Conservation (phyloP, 2,888 invertebrate species). For the Tortrix viridana region DNA sequence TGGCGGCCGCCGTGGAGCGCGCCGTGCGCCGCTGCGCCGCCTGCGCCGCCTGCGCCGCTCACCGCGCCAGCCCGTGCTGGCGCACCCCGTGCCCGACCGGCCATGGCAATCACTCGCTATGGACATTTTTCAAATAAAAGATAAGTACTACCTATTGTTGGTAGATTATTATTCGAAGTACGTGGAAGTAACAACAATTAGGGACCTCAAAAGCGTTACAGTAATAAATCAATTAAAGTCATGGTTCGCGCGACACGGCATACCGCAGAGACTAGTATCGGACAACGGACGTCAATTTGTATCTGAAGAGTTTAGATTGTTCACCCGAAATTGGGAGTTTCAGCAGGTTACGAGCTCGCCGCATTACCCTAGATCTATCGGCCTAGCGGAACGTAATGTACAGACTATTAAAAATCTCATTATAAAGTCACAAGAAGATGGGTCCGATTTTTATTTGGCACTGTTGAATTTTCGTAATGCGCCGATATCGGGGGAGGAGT, state of each 20-base stretch:
- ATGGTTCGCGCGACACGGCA: slow-evolving; percentile 23
- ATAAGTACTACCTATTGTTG: not conserved
- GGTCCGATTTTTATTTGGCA: slow-evolving; percentile 37
- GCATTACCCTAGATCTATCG: slow-evolving; percentile 32
- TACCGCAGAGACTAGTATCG: slow-evolving; percentile 12
- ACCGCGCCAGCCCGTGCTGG: slow-evolving; percentile 34
- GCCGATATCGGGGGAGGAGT: slow-evolving; percentile 17
- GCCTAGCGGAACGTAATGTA: slow-evolving; percentile 35
- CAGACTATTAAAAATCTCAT: slow-evolving; percentile 32
- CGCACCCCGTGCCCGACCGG: slow-evolving; percentile 32
- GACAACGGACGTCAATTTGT: not conserved
- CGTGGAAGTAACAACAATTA: not conserved
- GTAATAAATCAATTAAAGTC: slow-evolving; percentile 1
- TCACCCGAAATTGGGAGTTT: not conserved
- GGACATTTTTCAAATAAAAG: slow-evolving; percentile 1
- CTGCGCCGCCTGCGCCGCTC: slow-evolving; percentile 24
- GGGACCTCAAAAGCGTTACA: slow-evolving; percentile 1
- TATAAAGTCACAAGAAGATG: slow-evolving; percentile 27
- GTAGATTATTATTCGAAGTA: slow-evolving; percentile 4
- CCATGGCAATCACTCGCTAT: not conserved
- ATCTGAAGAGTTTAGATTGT: not conserved
- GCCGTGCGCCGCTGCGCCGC: slow-evolving; percentile 35
- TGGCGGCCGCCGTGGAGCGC: slow-evolving; percentile 37
- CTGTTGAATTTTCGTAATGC: slow-evolving; percentile 40
- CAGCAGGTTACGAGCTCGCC: slow-evolving; percentile 14